phyloP scores from a whole-genome alignment of 2,113 vertebrate genomes.

The Laticauda laticaudata region DNA sequence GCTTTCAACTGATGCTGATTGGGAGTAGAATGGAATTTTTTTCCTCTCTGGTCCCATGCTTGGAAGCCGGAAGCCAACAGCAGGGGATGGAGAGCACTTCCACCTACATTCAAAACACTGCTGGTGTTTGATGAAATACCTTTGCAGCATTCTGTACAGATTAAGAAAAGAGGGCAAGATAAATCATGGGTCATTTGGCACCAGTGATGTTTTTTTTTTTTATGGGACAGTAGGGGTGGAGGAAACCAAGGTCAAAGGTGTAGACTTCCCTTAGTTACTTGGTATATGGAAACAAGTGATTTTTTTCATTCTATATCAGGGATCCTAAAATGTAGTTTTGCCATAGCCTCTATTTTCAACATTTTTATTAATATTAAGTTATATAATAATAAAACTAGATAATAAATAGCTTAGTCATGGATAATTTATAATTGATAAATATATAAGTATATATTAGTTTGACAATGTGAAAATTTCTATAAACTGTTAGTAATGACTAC shows the following conservation, averaged over 20 bases:
- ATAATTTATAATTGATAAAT: too few relatives aligned
- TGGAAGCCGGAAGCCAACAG: neutral
- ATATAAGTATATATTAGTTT: too few relatives aligned
- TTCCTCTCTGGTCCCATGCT: neutral
- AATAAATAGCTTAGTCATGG: too few relatives aligned
- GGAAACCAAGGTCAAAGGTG: neutral
- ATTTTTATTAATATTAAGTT: conserved; percentile 7
- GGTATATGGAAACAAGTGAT: neutral
- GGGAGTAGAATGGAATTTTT: neutral
- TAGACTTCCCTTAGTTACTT: neutral
- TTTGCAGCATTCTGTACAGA: neutral
- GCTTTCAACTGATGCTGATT: neutral
- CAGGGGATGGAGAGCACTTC: neutral
- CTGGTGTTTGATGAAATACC: neutral
- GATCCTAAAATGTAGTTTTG: neutral
- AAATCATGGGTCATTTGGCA: neutral
- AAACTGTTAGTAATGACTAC: too few relatives aligned
- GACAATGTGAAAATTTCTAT: too few relatives aligned
- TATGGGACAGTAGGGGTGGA: neutral
- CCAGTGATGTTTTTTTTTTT: neutral
- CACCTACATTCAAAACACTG: neutral
- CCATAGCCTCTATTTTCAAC: neutral
- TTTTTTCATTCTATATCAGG: neutral
- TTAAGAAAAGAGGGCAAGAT: neutral
- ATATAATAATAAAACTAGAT: neutral